phyloP scores from a whole-genome alignment of 2,888 invertebrate species.

The Drosophila neotestacea region DNA sequence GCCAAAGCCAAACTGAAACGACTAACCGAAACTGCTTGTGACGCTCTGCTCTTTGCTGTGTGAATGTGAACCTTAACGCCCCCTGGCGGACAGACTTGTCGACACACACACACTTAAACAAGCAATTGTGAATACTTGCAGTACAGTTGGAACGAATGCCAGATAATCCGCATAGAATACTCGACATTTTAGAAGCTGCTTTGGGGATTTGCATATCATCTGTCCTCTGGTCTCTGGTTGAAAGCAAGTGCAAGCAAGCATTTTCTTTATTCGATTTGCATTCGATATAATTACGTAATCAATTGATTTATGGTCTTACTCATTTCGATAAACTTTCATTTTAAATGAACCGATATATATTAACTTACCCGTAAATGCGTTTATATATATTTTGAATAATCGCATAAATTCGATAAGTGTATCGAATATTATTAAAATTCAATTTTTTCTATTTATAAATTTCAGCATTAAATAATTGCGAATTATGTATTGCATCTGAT shows the following conservation, averaged over 20 bases:
- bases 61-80: constrained; percentile 51
- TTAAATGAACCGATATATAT: constrained; percentile 1
- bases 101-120: constrained; percentile 27
- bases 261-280: constrained; percentile 2
- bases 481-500: no score
- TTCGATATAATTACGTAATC: constrained; percentile 10
- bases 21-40: constrained; percentile 51
- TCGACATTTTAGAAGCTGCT: constrained; percentile 19
- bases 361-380: neutral
- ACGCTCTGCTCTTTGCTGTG: constrained; percentile 29
- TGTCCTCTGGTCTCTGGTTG: neutral
- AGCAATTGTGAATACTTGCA: constrained; percentile 5
- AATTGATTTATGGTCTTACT: neutral
- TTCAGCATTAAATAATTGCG: no score
- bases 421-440: no score
- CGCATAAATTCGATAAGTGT: neutral
- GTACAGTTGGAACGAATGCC: constrained; percentile 27
- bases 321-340: neutral
- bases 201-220: constrained; percentile 22
- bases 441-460: no score
- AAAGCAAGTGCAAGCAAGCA: constrained; percentile 2
- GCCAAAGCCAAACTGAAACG: constrained; percentile 43
- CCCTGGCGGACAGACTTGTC: constrained; percentile 49
- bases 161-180: constrained; percentile 43
- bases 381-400: no score